Percentiles rank a stretch among this genome's conserved stretches.
Conservation (phyloP, 2,888 invertebrate species). For the Ectemnius lituratus region DNA sequence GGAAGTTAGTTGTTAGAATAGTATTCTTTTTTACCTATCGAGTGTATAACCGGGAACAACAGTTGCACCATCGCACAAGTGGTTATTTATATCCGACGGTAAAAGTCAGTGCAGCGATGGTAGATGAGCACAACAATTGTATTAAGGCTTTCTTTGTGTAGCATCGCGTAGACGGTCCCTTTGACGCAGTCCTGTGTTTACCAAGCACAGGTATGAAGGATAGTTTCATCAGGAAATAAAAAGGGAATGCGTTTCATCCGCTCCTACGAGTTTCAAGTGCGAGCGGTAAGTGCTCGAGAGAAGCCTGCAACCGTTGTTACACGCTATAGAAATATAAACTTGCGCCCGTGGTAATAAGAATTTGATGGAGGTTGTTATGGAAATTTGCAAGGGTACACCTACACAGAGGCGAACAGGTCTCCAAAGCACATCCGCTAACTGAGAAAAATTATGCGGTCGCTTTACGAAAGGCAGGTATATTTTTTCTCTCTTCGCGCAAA, state of each 20-base stretch:
- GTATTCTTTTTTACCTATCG: too few relatives aligned
- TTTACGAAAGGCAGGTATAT: not conserved
- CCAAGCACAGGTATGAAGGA: too few relatives aligned
- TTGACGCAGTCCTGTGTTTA: too few relatives aligned
- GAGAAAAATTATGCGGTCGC: not conserved
- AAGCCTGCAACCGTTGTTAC: constrained; percentile 2
- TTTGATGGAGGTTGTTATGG: constrained; percentile 1
- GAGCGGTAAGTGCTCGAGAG: not conserved
- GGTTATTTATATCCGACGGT: too few relatives aligned
- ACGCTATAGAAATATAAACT: constrained; percentile 6
- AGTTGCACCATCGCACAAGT: too few relatives aligned
- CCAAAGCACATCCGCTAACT: not conserved
- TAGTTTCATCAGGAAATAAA: not conserved
- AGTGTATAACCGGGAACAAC: too few relatives aligned
- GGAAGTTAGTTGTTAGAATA: too few relatives aligned
- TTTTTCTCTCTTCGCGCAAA: not conserved
- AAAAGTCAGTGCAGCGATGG: too few relatives aligned
- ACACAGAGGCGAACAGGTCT: too few relatives aligned
- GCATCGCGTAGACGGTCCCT: too few relatives aligned
- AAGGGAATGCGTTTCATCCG: not conserved
- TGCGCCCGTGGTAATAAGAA: constrained; percentile 1
- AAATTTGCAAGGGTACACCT: not conserved
- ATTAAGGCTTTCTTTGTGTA: too few relatives aligned
- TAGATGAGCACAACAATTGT: too few relatives aligned
- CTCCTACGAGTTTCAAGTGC: not conserved